Base-by-base conservation (phyloP, 2,888 invertebrate species). In the Brachypalpus laphriformis region DNA sequence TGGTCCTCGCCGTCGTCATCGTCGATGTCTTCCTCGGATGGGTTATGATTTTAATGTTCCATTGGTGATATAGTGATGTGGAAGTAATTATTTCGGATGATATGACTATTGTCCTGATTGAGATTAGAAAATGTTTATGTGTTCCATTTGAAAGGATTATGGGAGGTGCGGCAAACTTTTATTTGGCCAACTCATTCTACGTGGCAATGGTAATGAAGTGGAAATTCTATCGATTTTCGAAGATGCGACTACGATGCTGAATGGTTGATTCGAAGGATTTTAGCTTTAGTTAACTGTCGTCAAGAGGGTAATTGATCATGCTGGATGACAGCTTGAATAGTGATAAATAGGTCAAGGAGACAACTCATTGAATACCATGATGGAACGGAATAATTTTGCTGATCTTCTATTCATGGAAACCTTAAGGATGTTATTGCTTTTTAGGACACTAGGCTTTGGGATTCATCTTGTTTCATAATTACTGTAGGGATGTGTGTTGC, bases 61-160 rank as follows among this genome's bases (percentile, higher is more conserved):
- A 2, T 25, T 28, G 45, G 22, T 37, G 49, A 31, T 16, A 66
- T 40, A 61, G 45, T n/a, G 51, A 61, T 47, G 74, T 74, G 66
- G 66, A 74, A 68, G 74, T 68, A 63, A 75, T 81, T 70, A 75
- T 75, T 63, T 75, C 63, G 63, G 25, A 57, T 63, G 68, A 42
- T 56, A 75, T 47, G 68, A 57, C 75, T 56, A 75, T 70, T 56
- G 40, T 63, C 68, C 61, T 49, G 70, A 76, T 70, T 57, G 70
- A 70, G 70, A 80, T 74, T 70, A 56, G 56, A 56, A 75, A 82
- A 75, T 76, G 57, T 82, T 76, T 71, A 70, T 81, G 68, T 56
- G 40, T 75, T 75, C 59, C 49, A 72, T 72, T 74, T 59, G 54
- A 72, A 66, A 68, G 71, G 74, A 61, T 63, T 68, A 40, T 2